A percentile compares a stretch with the other conserved stretches of the same genome.
Evolutionary conservation across 2,113 vertebrate species (phyloP).

Genomic region (Probosciger aterrimus): DNA sequence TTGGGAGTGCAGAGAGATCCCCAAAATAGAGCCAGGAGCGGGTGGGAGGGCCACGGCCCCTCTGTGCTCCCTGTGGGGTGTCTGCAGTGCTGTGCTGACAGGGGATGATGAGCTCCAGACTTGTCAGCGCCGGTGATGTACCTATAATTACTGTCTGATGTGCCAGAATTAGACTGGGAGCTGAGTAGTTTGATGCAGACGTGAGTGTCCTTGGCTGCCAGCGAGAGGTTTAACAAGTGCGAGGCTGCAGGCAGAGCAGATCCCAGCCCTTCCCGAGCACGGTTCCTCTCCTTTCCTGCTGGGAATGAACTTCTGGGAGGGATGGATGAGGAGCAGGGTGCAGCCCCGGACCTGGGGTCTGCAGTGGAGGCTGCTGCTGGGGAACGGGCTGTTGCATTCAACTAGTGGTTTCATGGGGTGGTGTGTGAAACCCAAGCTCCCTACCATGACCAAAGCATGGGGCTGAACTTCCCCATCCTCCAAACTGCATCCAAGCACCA

Average conservation of each 20-base stretch:
- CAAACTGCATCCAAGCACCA: background rate
- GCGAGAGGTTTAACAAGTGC: background rate
- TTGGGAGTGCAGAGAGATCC: accelerated
- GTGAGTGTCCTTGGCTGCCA: constrained; percentile 30
- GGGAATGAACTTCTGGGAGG: background rate
- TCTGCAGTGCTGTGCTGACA: constrained; percentile 49
- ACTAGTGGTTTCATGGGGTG: accelerated
- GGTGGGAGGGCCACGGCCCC: background rate
- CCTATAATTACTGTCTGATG: constrained; percentile 78
- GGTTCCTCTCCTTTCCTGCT: accelerated
- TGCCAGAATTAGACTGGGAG: constrained; percentile 69
- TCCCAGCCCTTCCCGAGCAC: accelerated
- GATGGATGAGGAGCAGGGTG: too few species aligned
- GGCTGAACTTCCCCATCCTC: background rate
- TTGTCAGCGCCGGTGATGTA: constrained; percentile 62
- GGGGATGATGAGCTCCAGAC: constrained; percentile 57
- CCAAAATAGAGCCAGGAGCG: background rate
- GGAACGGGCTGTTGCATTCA: accelerated
- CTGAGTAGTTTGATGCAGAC: constrained; percentile 35
- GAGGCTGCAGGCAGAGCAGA: background rate
- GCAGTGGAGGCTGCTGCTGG: background rate
- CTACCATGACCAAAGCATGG: accelerated
- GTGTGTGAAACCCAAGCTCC: background rate
- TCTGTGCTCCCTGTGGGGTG: background rate
- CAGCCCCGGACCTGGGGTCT: accelerated